These are phyloP conservation scores for Jaculus jaculus DNA, from an alignment of 2,113 vertebrate species.

Conservation along the genomic window DNA sequence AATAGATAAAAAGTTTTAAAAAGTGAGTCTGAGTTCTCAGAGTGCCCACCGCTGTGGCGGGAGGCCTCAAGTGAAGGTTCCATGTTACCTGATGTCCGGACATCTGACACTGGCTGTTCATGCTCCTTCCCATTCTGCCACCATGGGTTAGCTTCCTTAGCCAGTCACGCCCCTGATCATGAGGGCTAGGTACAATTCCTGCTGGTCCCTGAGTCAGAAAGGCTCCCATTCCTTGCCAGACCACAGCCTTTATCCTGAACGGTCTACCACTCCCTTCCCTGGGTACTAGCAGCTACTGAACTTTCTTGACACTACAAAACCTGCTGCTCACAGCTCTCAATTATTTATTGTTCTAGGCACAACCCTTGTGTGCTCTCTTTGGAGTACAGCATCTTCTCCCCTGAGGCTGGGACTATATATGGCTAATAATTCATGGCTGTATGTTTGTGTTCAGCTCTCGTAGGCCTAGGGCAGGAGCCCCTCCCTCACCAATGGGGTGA, in stretches of 20 bases:
- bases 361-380: rapidly evolving
- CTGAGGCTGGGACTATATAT: neutral
- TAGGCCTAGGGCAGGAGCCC: neutral
- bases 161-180: neutral
- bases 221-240: neutral
- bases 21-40: neutral
- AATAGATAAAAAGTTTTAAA: too few species aligned
- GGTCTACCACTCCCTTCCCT: neutral
- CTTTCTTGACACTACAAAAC: neutral
- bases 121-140: neutral
- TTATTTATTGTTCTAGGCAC: neutral
- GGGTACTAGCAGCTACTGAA: neutral
- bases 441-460: neutral
- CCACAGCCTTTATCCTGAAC: neutral
- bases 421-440: neutral
- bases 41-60: neutral
- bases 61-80: neutral
- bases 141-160: neutral
- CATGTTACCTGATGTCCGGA: neutral
- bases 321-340: neutral
- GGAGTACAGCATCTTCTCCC: neutral
- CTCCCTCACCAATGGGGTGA: neutral
- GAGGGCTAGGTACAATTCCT: neutral
- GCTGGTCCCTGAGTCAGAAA: neutral
- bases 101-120: neutral